These are phyloP conservation scores for Rhynchotus rufescens DNA, from an alignment of 2,797 vertebrate species.

Conservation along the genomic window DNA sequence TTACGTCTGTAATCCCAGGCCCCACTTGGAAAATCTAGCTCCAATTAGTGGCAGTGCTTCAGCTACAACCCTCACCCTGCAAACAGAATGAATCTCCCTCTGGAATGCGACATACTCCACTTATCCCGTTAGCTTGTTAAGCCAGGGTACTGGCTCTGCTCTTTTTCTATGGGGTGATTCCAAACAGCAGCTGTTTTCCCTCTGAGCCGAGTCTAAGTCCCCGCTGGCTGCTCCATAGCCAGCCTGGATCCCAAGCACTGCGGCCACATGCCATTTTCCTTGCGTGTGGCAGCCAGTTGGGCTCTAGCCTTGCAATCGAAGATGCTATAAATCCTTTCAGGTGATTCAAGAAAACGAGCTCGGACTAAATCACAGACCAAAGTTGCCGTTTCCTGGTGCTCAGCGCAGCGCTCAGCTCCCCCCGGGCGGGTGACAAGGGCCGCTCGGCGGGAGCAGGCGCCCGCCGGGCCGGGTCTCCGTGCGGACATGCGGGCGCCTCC, in stretches of 20 bases:
- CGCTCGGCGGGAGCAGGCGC: neutral
- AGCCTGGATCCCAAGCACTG: fast-evolving
- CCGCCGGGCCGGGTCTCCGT: neutral
- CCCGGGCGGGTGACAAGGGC: neutral
- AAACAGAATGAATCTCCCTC: slow-evolving; percentile 48
- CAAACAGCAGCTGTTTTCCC: neutral
- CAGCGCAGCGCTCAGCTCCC: neutral
- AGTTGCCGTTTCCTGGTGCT: neutral
- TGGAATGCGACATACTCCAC: slow-evolving; percentile 9
- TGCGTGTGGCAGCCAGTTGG: fast-evolving
- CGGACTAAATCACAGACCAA: neutral
- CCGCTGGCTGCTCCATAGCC: neutral
- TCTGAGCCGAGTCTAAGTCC: neutral
- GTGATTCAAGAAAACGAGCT: neutral
- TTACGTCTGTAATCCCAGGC: slow-evolving; percentile 26
- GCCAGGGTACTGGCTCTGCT: neutral
- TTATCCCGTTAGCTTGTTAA: slow-evolving; percentile 49
- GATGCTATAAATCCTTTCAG: neutral
- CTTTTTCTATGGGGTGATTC: slow-evolving; percentile 6
- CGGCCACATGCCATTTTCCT: neutral
- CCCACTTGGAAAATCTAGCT: slow-evolving; percentile 26
- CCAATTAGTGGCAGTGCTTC: slow-evolving; percentile 35
- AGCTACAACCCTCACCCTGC: neutral
- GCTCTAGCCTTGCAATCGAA: neutral
- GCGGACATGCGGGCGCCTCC: neutral